Conservation (phyloP, 1,140 invertebrate genomes). For the Gonatopus flavifemur region DNA sequence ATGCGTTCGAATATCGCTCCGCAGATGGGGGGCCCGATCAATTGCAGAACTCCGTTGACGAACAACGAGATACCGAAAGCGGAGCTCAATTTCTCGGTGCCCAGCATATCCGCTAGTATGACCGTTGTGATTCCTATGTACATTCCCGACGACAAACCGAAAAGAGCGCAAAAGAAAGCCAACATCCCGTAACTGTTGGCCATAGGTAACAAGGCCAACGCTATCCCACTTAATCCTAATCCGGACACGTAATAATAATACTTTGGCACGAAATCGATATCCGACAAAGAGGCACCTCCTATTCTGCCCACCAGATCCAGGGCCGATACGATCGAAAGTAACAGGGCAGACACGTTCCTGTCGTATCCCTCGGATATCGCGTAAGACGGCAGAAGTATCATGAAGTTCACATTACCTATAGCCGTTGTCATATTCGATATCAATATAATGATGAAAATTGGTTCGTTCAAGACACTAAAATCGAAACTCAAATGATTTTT, state of each 20-base stretch:
- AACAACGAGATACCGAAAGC: conserved; percentile 81
- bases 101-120: conserved; percentile 79
- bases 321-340: conserved; percentile 77
- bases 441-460: conserved; percentile 75
- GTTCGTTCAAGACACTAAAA: conserved; percentile 70
- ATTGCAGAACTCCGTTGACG: conserved; percentile 75
- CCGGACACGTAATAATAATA: conserved; percentile 79
- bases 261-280: conserved; percentile 72
- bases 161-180: conserved; percentile 69
- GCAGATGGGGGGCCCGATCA: conserved; percentile 76
- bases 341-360: conserved; percentile 68
- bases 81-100: conserved; percentile 75
- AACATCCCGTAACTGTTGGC: conserved; percentile 61
- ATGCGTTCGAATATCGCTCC: conserved; percentile 67
- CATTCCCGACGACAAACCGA: conserved; percentile 77
- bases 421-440: conserved; percentile 80
- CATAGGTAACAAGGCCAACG: conserved; percentile 69
- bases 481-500: conserved; percentile 57
- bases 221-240: conserved; percentile 73
- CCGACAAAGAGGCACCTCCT: conserved; percentile 77
- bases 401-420: conserved; percentile 82
- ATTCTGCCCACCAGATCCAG: conserved; percentile 79
- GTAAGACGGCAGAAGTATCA: conserved; percentile 76
- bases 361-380: conserved; percentile 70
- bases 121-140: conserved; percentile 81